phyloP scores from a whole-genome alignment of 2,797 vertebrate genomes.

The Lithobates sylvaticus region DNA sequence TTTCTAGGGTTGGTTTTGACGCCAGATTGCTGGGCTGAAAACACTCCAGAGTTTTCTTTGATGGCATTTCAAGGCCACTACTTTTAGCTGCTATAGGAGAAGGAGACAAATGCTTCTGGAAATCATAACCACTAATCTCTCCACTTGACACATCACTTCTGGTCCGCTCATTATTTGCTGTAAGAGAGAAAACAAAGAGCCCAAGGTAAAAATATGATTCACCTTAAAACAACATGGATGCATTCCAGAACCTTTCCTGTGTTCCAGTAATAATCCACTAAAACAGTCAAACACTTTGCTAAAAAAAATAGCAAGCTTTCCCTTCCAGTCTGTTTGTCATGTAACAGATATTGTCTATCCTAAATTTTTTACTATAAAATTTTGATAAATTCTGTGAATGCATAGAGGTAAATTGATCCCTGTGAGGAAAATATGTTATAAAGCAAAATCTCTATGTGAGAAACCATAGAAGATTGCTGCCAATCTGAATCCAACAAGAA shows the following conservation, averaged over 20 bases:
- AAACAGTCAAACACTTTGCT: not conserved
- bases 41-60: slow-evolving; percentile 78
- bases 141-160: slow-evolving; percentile 78
- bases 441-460: not conserved
- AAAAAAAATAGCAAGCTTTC: not conserved
- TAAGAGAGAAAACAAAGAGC: slow-evolving; percentile 59
- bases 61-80: slow-evolving; percentile 84
- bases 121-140: slow-evolving; percentile 79
- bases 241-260: slow-evolving; percentile 6
- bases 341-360: not conserved
- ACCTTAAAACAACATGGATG: slow-evolving; percentile 35
- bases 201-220: slow-evolving; percentile 50
- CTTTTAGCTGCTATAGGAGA: slow-evolving; percentile 82
- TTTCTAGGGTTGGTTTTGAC: slow-evolving; percentile 77
- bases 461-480: not conserved
- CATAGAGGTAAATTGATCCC: not conserved
- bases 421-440: not conserved
- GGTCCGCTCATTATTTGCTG: slow-evolving; percentile 80
- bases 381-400: not conserved
- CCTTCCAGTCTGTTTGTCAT: not conserved
- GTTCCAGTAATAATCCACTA: slow-evolving; percentile 1
- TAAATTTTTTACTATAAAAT: not conserved
- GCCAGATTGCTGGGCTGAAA: slow-evolving; percentile 81
- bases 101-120: slow-evolving; percentile 81
- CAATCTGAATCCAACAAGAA: too few species aligned